phyloP scores from a whole-genome alignment of 92 coral and sea anemone genomes.

The Bergia sp. region DNA sequence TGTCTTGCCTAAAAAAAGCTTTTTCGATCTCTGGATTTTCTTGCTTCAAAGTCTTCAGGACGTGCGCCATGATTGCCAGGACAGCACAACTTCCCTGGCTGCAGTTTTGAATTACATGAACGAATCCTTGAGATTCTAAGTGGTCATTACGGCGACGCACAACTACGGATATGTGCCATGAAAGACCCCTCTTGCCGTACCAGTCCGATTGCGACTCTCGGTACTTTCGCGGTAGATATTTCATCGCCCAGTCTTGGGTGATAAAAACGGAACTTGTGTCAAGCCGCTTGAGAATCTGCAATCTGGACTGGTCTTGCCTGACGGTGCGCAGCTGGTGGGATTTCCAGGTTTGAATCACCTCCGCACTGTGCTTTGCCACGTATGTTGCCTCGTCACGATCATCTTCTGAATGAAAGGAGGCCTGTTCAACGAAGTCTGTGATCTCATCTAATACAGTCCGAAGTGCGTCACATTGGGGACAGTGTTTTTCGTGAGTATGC shows the following conservation, averaged over 20 bases:
- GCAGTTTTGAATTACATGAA: slow-evolving; percentile 59
- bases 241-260: slow-evolving; percentile 54
- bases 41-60: slow-evolving; percentile 52
- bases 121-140: slow-evolving; percentile 39
- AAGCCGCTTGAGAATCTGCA: slow-evolving; percentile 43
- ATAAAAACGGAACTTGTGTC: slow-evolving; percentile 44
- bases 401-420: slow-evolving; percentile 40
- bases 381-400: slow-evolving; percentile 50
- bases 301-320: slow-evolving; percentile 53
- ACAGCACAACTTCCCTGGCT: slow-evolving; percentile 60
- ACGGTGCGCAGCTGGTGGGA: slow-evolving; percentile 55
- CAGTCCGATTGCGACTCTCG: slow-evolving; percentile 59
- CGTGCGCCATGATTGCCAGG: slow-evolving; percentile 59
- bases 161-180: slow-evolving; percentile 48
- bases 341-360: slow-evolving; percentile 50
- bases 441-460: slow-evolving; percentile 39
- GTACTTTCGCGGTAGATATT: slow-evolving; percentile 53
- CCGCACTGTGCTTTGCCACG: slow-evolving; percentile 46
- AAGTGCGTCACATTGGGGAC: slow-evolving; percentile 45
- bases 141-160: slow-evolving; percentile 40
- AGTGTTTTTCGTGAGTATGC: slow-evolving; percentile 38
- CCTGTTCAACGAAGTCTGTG: slow-evolving; percentile 15
- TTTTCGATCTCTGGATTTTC: slow-evolving; percentile 55
- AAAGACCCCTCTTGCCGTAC: slow-evolving; percentile 54
- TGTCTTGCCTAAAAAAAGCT: slow-evolving; percentile 65